Conservation (phyloP, 1,140 invertebrate species). For the Grapholita molesta region DNA sequence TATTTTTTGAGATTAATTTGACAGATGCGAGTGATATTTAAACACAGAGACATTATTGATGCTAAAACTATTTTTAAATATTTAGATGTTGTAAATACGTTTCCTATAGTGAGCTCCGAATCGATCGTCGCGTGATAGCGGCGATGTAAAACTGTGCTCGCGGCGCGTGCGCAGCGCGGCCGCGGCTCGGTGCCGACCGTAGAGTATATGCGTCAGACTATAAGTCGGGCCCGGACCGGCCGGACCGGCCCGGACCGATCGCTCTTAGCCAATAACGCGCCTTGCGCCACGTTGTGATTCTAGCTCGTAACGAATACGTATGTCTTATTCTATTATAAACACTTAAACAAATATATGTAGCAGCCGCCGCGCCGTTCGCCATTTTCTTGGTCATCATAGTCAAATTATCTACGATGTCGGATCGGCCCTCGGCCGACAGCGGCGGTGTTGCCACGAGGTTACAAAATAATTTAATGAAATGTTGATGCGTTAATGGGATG, state of each 20-base stretch:
- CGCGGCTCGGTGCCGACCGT: neutral
- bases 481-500: too few relatives aligned
- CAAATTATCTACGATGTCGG: too few relatives aligned
- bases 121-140: constrained; percentile 3
- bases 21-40: constrained; percentile 31
- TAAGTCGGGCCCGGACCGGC: neutral
- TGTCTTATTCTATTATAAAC: neutral
- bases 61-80: neutral
- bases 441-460: too few relatives aligned
- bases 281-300: constrained; percentile 8
- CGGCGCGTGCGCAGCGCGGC: neutral
- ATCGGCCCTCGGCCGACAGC: too few relatives aligned
- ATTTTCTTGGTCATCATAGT: too few relatives aligned
- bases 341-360: neutral
- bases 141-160: neutral
- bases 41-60: constrained; percentile 19
- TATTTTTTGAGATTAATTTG: constrained; percentile 29
- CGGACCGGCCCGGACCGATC: neutral
- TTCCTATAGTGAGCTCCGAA: constrained; percentile 1
- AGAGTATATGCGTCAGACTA: neutral
- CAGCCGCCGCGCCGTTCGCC: too few relatives aligned
- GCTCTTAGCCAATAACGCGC: neutral
- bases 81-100: constrained; percentile 7
- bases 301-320: constrained; percentile 3
- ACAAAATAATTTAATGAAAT: too few relatives aligned